Evolutionary conservation across 2,113 vertebrate genomes (phyloP), one percentile per base, ranked within the genome.

Genomic region (Bubalus kerabau): DNA sequence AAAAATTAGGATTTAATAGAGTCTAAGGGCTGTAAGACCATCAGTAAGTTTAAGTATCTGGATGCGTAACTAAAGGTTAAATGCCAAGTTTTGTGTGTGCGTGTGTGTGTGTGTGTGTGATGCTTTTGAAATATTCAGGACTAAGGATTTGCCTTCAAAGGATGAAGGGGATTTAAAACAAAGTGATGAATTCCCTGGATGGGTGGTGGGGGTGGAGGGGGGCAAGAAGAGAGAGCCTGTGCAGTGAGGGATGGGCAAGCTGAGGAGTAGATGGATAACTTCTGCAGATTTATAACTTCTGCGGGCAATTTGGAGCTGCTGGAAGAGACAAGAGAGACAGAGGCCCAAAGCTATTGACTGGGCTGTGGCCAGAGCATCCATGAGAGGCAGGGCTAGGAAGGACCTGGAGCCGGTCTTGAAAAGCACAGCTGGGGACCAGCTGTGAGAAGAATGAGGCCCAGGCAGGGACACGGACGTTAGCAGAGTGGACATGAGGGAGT

Each of bases 41-140:
- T 21, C n/a, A 5, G 14, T 23, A n/a, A 57, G 50, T 28, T n/a
- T 84, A 19, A 81, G 32, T 16, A 62, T 46, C 28, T 52, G 86
- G 30, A n/a, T 59, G 28, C 76, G 56, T 6, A 81, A 93, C 17
- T 50, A 15, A 17, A 64, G 17, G 21, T 48, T 91, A 85, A 88
- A 81, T n/a, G 36, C 26, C 28, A 92, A 54, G 28, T 9, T 21
- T 84, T 86, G 19, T n/a, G 43, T n/a, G 36, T 26, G 11, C 40
- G 36, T 28, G 67, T 28, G 36, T 21, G 23, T 43, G 23, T 43
- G 52, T 83, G 16, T 43, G 52, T 87, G 19, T n/a, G 60, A 86
- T 57, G 56, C 43, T 95, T 82, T 74, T 40, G 64, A 83, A 84
- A 87, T 50, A 60, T 6, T 62, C 82, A 92, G 67, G 71, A 59